Base-by-base conservation (phyloP, 2,797 vertebrate species). In the Phrynocephalus vlangalii region DNA sequence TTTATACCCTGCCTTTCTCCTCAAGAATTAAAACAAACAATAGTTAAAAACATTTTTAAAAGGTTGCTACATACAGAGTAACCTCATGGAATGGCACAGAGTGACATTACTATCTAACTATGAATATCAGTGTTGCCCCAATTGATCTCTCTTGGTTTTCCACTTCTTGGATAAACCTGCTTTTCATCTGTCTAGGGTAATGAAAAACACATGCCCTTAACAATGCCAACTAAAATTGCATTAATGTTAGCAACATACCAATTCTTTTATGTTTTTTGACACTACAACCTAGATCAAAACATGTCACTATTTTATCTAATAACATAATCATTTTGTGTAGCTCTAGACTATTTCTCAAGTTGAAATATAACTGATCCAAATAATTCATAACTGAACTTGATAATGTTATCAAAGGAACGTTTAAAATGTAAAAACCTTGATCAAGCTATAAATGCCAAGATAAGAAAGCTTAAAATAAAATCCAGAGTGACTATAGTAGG, bases 381-480 rank as follows among this genome's bases (percentile, higher is more conserved):
- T 52, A 38, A 50, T 75, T 6, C 50, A 15, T n/a, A 26, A 63
- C 11, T 63, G 75, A 83, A 44, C 83, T 72, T 72, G 4, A 71
- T 68, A 16, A 56, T 20, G 22, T 66, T 77, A n/a, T 60, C n/a
- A 78, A 83, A 44, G 38, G 5, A 71, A 79, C 26, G 22, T 88
- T 50, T 60, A 26, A 6, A 44, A 38, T 15, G 15, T 63, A 50
- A 38, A 30, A 73, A 72, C n/a, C 28, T 30, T 73, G 20, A 71
- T 71, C 4, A 24, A 28, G 44, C 18, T 66, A 63, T 38, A 38
- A 28, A 72, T 81, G 44, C 15, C 26, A 75, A 3, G 68, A 67
- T 84, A 84, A 80, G 30, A 66, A 73, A 5, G 6, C 20, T 72
- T 67, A 83, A 79, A 79, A 79, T 28, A 79, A 33, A 79, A 70